These are phyloP conservation scores for Sarotherodon lohbergeri DNA, from an alignment of 2,113 vertebrate genomes.

Conservation along the genomic window DNA sequence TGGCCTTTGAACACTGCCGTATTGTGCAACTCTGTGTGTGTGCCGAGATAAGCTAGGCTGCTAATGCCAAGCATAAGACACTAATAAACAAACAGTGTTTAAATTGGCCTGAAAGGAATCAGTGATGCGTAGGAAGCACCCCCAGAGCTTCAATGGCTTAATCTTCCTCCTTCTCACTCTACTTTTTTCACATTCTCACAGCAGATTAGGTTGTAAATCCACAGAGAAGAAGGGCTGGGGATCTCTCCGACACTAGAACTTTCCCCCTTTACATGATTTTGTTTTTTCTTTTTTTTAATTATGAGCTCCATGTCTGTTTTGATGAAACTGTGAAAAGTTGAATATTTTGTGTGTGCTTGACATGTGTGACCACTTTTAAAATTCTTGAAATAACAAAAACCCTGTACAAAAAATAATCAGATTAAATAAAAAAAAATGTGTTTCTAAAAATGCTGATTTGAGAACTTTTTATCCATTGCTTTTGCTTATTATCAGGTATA, in stretches of 20 bases:
- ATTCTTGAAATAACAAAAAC: background rate
- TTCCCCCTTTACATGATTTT: constrained; percentile 3
- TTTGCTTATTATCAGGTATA: background rate
- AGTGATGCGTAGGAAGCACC: constrained; percentile 68
- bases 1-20: constrained; percentile 58
- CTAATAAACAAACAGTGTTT: constrained; percentile 83
- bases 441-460: background rate
- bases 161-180: constrained; percentile 67
- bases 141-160: constrained; percentile 71
- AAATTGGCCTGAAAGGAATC: constrained; percentile 75
- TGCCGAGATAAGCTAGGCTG: constrained; percentile 70
- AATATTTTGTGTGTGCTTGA: background rate
- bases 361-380: background rate
- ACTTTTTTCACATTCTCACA: constrained; percentile 69
- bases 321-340: background rate
- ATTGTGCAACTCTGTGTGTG: constrained; percentile 68
- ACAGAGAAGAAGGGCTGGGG: constrained; percentile 37
- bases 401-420: background rate
- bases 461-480: background rate
- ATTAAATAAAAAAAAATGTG: background rate
- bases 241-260: constrained; percentile 8
- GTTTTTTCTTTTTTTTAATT: background rate
- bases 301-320: background rate
- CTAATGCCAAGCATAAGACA: constrained; percentile 73
- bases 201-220: constrained; percentile 71